Percentiles rank a stretch among this genome's conserved stretches.
Evolutionary conservation across 2,888 invertebrate genomes (phyloP).

Genomic region (Pyrrhosoma nymphula): DNA sequence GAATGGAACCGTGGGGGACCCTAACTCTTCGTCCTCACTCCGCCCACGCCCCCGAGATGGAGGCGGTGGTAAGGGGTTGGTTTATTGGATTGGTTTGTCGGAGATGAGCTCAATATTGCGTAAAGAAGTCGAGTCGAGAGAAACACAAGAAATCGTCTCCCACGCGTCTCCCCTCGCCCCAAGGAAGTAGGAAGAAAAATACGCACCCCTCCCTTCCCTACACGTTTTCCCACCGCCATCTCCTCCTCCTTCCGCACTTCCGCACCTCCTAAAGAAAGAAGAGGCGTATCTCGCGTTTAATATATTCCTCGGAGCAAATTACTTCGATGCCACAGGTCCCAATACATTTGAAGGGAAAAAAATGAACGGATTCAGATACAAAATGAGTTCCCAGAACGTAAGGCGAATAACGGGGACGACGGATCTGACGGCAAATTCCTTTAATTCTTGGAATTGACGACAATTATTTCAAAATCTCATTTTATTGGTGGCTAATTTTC

Average conservation of each 20-base stretch:
- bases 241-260: background rate
- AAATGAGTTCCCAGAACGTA: background rate
- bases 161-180: background rate
- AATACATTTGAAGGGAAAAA: background rate
- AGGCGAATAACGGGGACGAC: background rate
- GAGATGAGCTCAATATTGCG: conserved; percentile 22
- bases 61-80: background rate
- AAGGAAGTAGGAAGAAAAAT: background rate
- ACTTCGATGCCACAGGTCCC: background rate
- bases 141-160: conserved; percentile 6
- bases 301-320: conserved; percentile 4
- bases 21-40: background rate
- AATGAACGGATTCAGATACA: background rate
- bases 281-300: background rate
- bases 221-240: background rate
- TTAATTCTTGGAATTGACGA: background rate
- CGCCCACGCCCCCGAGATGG: background rate
- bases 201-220: background rate
- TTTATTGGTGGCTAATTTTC: too few relatives aligned
- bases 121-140: background rate
- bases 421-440: background rate
- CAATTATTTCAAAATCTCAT: background rate
- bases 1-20: background rate
- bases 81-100: conserved; percentile 25
- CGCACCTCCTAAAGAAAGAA: background rate